Conservation (phyloP, 1,140 invertebrate genomes). For the Euura saliciscinereae region DNA sequence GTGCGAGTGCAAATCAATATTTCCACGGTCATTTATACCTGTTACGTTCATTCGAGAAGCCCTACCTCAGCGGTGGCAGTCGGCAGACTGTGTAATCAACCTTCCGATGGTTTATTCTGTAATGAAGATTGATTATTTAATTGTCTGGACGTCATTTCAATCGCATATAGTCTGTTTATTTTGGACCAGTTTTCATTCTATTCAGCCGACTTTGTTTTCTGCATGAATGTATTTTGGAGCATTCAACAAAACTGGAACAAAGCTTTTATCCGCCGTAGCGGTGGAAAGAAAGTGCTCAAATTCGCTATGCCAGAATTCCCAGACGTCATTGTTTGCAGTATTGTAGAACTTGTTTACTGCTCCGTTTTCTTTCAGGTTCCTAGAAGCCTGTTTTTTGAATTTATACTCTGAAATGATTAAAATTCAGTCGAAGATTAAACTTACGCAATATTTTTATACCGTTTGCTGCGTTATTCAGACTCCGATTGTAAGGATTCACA, state of each 20-base stretch:
- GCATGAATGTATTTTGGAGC: neutral
- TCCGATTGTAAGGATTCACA: neutral
- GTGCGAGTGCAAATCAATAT: slow-evolving; percentile 34
- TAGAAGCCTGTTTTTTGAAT: neutral
- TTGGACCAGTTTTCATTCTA: neutral
- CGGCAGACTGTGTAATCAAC: neutral
- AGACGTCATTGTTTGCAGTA: too few species aligned
- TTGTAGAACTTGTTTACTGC: slow-evolving; percentile 13
- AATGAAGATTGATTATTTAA: neutral
- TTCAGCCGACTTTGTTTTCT: too few species aligned
- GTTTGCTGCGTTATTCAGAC: too few species aligned
- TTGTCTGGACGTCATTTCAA: neutral
- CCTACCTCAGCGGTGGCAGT: slow-evolving; percentile 21
- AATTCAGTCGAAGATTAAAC: too few species aligned
- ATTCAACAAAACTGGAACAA: slow-evolving; percentile 24
- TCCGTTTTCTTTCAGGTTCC: neutral
- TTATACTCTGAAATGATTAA: neutral
- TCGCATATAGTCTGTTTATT: neutral
- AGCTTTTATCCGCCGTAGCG: neutral
- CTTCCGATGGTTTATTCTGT: slow-evolving; percentile 11
- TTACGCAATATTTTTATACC: too few species aligned
- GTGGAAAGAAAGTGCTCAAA: too few species aligned
- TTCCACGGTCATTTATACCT: slow-evolving; percentile 36
- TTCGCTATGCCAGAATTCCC: too few species aligned
- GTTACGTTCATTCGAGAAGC: slow-evolving; percentile 40